Conservation (phyloP, 2,888 invertebrate species). For the Ormyrus thymus region DNA sequence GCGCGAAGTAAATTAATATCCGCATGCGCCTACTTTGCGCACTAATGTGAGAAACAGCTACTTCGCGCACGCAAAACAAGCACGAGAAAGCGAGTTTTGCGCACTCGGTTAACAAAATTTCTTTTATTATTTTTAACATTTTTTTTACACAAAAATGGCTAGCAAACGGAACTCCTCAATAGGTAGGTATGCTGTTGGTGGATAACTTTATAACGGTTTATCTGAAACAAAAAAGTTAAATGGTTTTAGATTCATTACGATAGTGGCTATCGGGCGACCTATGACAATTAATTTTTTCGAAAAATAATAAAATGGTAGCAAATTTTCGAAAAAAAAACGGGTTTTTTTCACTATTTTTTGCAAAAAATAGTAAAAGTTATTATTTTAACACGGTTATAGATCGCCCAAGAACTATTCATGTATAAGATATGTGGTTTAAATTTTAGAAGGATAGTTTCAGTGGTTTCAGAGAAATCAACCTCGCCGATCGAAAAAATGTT, state of each 20-base stretch:
- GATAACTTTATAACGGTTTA: no score
- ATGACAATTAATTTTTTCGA: slow-evolving; percentile 7
- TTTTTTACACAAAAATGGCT: slow-evolving; percentile 11
- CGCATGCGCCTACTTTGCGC: no score
- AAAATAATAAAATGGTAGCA: slow-evolving; percentile 20
- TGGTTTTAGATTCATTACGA: not conserved
- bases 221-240: no score
- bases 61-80: no score
- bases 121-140: slow-evolving; percentile 19
- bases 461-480: no score
- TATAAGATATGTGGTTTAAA: no score
- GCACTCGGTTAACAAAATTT: no score
- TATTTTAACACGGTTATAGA: slow-evolving; percentile 1
- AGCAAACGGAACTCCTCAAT: slow-evolving; percentile 4
- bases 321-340: slow-evolving; percentile 10
- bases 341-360: slow-evolving; percentile 48
- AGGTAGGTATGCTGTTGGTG: slow-evolving; percentile 5
- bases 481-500: no score
- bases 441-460: no score
- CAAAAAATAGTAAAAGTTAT: slow-evolving; percentile 30
- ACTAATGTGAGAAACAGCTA: no score
- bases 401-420: not conserved
- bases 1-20: no score
- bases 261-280: not conserved
- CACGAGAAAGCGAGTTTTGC: no score